Base-by-base conservation (phyloP, 2,113 vertebrate species). In the Percopsis transmontana region DNA sequence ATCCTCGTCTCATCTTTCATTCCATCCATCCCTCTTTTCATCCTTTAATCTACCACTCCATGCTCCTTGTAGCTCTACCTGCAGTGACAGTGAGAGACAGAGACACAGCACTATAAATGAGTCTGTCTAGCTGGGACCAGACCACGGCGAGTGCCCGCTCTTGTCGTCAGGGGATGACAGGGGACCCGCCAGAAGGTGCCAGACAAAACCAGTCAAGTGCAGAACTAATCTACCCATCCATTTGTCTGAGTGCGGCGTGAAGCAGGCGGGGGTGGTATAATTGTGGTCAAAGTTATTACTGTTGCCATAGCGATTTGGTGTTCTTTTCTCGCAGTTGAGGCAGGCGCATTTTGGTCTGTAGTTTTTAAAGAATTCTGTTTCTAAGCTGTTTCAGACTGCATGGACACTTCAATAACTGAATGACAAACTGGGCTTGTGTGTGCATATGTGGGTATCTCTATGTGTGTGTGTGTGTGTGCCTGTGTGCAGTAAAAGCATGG, bases 171-270 rank as follows among this genome's bases (percentile, higher is more conserved):
- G 23, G 12, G 75, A 74, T 81, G 72, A 85, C 80, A 80, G 7
- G 14, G 41, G 60, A 41, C 70, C 68, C 45, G 50, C 58, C 70
- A 60, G 18, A 40, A 21, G 66, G 83, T 81, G 72, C 78, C 84
- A 85, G 77, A 84, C 81, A 62, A 70, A 88, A 74, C 73, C 83
- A 87, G 78, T 75, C 73, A 81, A 82, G 84, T 81, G 86, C 80
- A 86, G 86, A 88, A 82, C 82, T 85, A 84, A 91, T 90, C 86
- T 83, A 81, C 85, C 74, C 66, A 70, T 81, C 82, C 72, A 79
- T 89, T 90, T 88, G 81, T 85, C 73, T 66, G 69, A 80, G 83
- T 65, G 83, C 79, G 62, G 71, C 60, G 66, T 4, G 68, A 79
- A 72, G 68, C 71, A 79, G 70, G 70, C 53, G 11, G 72, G 70